Conservation (phyloP, 2,113 vertebrate genomes). For the Pampusana beccarii region DNA sequence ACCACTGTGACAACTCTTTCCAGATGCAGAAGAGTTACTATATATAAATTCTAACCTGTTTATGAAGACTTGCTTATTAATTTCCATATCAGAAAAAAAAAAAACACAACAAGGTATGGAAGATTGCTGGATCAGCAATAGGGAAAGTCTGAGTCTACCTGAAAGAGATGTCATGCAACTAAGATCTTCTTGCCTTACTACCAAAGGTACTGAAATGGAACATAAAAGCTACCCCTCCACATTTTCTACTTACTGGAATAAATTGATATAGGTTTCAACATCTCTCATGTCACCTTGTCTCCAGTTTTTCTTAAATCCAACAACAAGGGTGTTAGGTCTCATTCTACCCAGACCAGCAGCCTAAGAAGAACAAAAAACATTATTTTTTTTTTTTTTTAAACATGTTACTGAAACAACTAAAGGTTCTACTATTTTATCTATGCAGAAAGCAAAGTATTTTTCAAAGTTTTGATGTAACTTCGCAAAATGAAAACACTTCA, state of each 20-base stretch:
- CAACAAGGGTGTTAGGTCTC: slow-evolving; percentile 92
- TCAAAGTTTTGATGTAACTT: too few relatives aligned
- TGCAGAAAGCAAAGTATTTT: neutral
- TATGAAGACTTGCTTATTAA: neutral
- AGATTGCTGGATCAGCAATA: neutral
- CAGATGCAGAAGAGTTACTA: neutral
- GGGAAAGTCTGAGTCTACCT: neutral
- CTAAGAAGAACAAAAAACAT: slow-evolving; percentile 70
- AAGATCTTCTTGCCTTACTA: neutral
- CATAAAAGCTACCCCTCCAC: fast-evolving
- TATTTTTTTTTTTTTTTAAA: neutral
- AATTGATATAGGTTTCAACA: slow-evolving; percentile 93
- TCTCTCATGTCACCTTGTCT: slow-evolving; percentile 90
- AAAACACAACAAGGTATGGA: neutral
- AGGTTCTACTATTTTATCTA: neutral
- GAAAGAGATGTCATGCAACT: neutral
- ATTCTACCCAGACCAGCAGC: slow-evolving; percentile 94
- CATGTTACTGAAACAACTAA: neutral
- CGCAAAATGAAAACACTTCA: neutral
- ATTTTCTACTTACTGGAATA: slow-evolving; percentile 90
- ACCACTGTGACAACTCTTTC: neutral
- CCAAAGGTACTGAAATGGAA: neutral
- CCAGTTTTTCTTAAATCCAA: slow-evolving; percentile 98
- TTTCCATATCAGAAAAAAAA: neutral
- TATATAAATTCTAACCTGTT: neutral